These are phyloP conservation scores for Drosophila burlai DNA, from an alignment of 1,140 invertebrate genomes.

Conservation along the genomic window DNA sequence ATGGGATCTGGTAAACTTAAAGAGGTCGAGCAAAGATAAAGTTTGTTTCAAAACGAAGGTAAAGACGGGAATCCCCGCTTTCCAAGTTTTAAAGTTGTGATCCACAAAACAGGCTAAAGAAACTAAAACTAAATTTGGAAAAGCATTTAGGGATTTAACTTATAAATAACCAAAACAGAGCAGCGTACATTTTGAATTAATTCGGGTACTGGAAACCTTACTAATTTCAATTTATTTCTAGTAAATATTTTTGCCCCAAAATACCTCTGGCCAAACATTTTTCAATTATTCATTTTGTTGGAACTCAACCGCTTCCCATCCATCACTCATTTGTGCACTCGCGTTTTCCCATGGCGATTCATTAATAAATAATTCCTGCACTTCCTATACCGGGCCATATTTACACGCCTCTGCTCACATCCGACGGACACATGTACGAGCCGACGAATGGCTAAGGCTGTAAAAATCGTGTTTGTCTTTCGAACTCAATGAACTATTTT, in stretches of 20 bases:
- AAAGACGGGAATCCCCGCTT: background rate
- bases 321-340: slow-evolving; percentile 14
- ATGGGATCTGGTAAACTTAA: slow-evolving; percentile 31
- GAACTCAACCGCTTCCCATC: slow-evolving; percentile 12
- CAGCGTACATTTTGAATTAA: background rate
- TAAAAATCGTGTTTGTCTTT: slow-evolving; percentile 54
- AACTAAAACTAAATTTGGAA: slow-evolving; percentile 1
- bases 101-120: background rate
- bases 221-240: background rate
- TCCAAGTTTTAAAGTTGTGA: background rate
- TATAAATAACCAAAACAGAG: background rate
- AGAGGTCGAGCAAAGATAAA: slow-evolving; percentile 15
- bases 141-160: background rate
- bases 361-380: slow-evolving; percentile 53
- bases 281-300: slow-evolving; percentile 29
- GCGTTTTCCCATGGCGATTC: slow-evolving; percentile 34
- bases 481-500: slow-evolving; percentile 68
- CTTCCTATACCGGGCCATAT: slow-evolving; percentile 35
- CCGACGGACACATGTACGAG: background rate
- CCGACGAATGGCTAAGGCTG: slow-evolving; percentile 13
- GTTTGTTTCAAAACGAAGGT: slow-evolving; percentile 19
- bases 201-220: background rate
- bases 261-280: slow-evolving; percentile 12
- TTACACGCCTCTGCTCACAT: slow-evolving; percentile 17
- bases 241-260: slow-evolving; percentile 8